A percentile compares a stretch with the other conserved stretches of the same genome.
These are phyloP conservation scores for Saxidomus purpurata DNA, from an alignment of 1,140 invertebrate species.

Conservation along the genomic window DNA sequence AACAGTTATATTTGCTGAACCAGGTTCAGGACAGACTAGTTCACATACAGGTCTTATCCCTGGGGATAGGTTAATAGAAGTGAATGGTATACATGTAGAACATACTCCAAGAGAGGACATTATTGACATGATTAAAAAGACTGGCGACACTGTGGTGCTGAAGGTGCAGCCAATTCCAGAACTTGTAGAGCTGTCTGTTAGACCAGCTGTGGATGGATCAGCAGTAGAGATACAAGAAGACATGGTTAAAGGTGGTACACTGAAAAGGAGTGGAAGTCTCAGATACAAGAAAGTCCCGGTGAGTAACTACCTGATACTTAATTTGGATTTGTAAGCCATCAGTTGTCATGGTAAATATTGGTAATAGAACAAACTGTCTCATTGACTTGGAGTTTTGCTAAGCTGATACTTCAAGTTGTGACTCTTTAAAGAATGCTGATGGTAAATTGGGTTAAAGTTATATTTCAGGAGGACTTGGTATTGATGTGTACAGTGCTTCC, in stretches of 20 bases:
- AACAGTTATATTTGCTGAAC: slow-evolving; percentile 96
- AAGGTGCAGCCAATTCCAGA: slow-evolving; percentile 90
- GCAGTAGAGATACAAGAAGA: slow-evolving; percentile 89
- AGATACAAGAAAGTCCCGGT: slow-evolving; percentile 78
- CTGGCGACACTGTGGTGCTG: slow-evolving; percentile 93
- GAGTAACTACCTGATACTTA: neutral
- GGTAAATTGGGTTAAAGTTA: too few relatives aligned
- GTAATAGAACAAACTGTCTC: too few relatives aligned
- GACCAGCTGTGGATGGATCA: slow-evolving; percentile 84
- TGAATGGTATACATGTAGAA: slow-evolving; percentile 95
- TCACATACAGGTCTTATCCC: slow-evolving; percentile 94
- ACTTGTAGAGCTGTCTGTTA: slow-evolving; percentile 92
- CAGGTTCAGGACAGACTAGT: slow-evolving; percentile 89
- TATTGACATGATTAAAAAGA: slow-evolving; percentile 96
- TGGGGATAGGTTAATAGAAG: slow-evolving; percentile 96
- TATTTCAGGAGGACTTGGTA: too few relatives aligned
- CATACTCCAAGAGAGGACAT: slow-evolving; percentile 95
- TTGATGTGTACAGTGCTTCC: too few relatives aligned
- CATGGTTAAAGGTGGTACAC: slow-evolving; percentile 92
- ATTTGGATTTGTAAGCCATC: too few relatives aligned
- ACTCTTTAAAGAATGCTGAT: too few relatives aligned
- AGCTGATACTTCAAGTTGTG: too few relatives aligned
- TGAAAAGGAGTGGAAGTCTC: slow-evolving; percentile 91
- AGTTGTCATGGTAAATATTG: too few relatives aligned
- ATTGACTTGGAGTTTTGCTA: neutral